Percentiles rank a stretch among this genome's conserved stretches.
These are phyloP conservation scores for Acrocera orbiculus DNA, from an alignment of 2,888 invertebrate species.

Conservation along the genomic window DNA sequence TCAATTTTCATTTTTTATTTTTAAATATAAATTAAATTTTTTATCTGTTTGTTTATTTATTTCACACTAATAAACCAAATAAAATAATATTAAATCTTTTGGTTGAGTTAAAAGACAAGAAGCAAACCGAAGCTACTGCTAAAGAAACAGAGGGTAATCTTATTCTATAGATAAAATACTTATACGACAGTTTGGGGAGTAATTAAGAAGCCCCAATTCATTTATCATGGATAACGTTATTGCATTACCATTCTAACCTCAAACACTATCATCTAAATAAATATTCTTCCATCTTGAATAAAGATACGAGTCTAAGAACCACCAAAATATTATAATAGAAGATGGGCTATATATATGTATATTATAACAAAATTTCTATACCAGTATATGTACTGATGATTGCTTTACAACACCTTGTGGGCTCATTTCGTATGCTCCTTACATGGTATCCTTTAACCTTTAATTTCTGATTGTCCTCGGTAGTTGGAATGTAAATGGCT, in stretches of 20 bases:
- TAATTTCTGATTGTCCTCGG: slow-evolving; percentile 16
- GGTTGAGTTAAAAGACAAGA: no score
- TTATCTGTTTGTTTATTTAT: no score
- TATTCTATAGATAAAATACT: slow-evolving; percentile 19
- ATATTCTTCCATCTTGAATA: slow-evolving; percentile 11
- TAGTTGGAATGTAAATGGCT: slow-evolving; percentile 4
- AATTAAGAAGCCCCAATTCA: slow-evolving; percentile 27
- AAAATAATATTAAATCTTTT: no score
- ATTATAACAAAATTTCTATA: slow-evolving; percentile 1
- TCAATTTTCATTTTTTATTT: no score
- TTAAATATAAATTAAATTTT: no score
- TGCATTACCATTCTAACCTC: no score
- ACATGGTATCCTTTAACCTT: slow-evolving; percentile 17
- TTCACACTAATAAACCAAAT: no score
- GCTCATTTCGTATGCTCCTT: slow-evolving; percentile 20
- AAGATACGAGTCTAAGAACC: slow-evolving; percentile 7
- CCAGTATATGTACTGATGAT: slow-evolving; percentile 18
- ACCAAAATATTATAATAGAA: neutral
- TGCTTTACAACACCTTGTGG: slow-evolving; percentile 24
- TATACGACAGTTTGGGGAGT: slow-evolving; percentile 27
- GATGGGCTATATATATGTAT: neutral
- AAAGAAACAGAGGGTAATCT: no score
- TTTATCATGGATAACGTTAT: slow-evolving; percentile 23
- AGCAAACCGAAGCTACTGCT: no score
- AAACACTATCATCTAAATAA: no score